Base-by-base conservation (phyloP, 2,888 invertebrate species). In the Aleiodes leptofemur region DNA sequence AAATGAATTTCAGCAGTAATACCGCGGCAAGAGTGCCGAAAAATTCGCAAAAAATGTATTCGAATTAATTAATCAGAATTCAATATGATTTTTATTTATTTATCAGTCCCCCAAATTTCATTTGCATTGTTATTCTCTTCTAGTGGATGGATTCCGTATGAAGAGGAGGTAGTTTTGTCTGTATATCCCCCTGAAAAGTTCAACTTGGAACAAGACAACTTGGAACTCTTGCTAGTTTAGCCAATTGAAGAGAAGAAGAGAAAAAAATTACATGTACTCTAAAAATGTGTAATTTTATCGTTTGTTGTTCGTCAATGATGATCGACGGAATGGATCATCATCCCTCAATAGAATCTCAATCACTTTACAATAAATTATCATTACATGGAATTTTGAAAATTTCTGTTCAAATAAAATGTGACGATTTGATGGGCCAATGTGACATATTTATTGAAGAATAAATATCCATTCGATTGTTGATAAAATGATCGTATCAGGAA, bases 191-290 rank as follows among this genome's bases (percentile, higher is more conserved):
- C 64, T n/a, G 1, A 14, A 71, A 73, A 71, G 75, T 69, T 69
- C 38, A 38, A 38, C 38, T 38, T 8, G 8, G 77, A 74, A 68
- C 70, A 75, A 23, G 78, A 77, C 76, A 55, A 75, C 69, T 51
- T 16, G 76, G 75, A 80, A 77, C 78, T 76, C 2, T 23, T 61
- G 59, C 34, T 38, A 34, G 8, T 61, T 14, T 34, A 61, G 59
- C 59, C 38, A 61, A 34, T 61, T 7, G 7, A n/a, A 61, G 14
- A 29, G 38, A 13, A 7, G 51, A 53, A 53, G 2, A 23, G 23
- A 23, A 23, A 53, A 13, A 14, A 14, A 6, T 53, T 13, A n/a
- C 13, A 5, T 38, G 38, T 38, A 23, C 23, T 23, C 23, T 2
- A 23, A 23, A 23, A 23, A 23, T 1, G 23, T 23, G 23, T 23